Evolutionary conservation across 1,140 invertebrate genomes (phyloP).

Genomic region (Caenorhabditis elegans): WBcel235 BX284606.5:7220001-7220500

Average conservation of each 20-base stretch:
- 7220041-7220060: slow-evolving; percentile 17
- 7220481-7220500: slow-evolving; percentile 13
- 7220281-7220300: background rate
- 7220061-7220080: background rate
- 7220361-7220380: slow-evolving; percentile 30
- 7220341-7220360: slow-evolving; percentile 19
- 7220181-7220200: slow-evolving; percentile 22
- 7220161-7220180: slow-evolving; percentile 1
- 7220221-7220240: slow-evolving; percentile 17
- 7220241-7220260: background rate
- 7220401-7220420: background rate
- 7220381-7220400: slow-evolving; percentile 6
- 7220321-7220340: background rate
- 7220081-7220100: background rate
- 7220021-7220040: background rate
- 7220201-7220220: slow-evolving; percentile 25
- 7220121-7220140: slow-evolving; percentile 19
- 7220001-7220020: slow-evolving; percentile 4
- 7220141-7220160: background rate
- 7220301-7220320: background rate
- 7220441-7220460: background rate
- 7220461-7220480: slow-evolving; percentile 30
- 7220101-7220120: background rate
- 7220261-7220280: background rate
- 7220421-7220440: background rate